Evolutionary conservation across 2,113 vertebrate species (phyloP).

Genomic region (Carlito syrichta): DNA sequence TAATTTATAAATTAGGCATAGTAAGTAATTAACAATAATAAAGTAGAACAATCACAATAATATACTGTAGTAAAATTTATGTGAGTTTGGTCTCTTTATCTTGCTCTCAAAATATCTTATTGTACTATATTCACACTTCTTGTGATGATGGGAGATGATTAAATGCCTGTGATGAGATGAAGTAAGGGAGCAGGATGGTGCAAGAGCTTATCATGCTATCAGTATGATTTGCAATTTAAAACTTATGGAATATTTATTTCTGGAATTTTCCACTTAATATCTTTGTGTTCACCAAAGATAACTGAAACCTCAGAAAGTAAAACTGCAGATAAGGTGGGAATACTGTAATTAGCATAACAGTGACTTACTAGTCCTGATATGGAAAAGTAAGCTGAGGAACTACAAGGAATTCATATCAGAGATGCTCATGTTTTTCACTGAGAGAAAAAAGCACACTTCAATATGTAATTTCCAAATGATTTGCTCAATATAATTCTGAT

Average conservation of each 20-base stretch:
- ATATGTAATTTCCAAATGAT: neutral
- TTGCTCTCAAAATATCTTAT: neutral
- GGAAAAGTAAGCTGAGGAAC: constrained; percentile 3
- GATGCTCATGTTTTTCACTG: neutral
- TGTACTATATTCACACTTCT: neutral
- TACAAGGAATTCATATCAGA: neutral
- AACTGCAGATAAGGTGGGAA: neutral
- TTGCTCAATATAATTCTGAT: neutral
- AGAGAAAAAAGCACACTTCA: neutral
- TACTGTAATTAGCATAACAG: neutral
- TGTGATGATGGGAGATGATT: neutral
- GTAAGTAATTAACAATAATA: neutral
- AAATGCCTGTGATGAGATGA: neutral
- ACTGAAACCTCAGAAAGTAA: neutral
- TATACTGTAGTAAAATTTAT: neutral
- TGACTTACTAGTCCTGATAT: neutral
- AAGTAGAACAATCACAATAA: neutral
- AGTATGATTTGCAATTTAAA: neutral
- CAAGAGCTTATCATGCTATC: neutral
- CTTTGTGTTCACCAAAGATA: neutral
- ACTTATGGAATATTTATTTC: neutral
- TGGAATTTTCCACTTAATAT: neutral
- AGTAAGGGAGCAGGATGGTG: neutral
- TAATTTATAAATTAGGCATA: neutral
- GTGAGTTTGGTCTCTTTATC: neutral